phyloP scores from a whole-genome alignment of 2,113 vertebrate genomes.

The Oenanthe melanoleuca region DNA sequence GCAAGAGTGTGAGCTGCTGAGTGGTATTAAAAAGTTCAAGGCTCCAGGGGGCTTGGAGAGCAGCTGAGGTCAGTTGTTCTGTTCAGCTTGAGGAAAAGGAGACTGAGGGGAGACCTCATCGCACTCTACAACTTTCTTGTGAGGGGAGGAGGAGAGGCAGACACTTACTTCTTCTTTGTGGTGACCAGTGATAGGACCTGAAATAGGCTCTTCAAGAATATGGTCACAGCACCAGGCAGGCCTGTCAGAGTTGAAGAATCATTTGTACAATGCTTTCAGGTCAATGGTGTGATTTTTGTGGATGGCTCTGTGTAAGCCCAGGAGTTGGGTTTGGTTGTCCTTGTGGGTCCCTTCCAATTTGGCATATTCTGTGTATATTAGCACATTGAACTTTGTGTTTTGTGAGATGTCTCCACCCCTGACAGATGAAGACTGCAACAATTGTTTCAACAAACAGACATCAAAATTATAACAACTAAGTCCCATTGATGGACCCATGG shows the following conservation, averaged over 20 bases:
- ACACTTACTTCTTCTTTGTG: too few species aligned
- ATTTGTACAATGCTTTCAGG: too few species aligned
- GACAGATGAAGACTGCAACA: not conserved
- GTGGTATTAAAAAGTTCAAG: too few species aligned
- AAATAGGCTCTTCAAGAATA: too few species aligned
- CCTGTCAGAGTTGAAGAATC: too few species aligned
- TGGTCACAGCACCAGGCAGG: too few species aligned
- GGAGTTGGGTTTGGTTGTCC: not conserved
- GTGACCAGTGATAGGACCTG: too few species aligned
- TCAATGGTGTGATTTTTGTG: too few species aligned
- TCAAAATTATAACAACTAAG: not conserved
- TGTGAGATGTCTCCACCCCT: not conserved
- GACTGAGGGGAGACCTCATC: too few species aligned
- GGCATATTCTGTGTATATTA: not conserved
- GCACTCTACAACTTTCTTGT: too few species aligned
- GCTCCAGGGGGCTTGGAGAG: not conserved
- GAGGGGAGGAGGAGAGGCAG: too few species aligned
- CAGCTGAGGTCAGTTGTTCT: not conserved
- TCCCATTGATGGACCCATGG: not conserved
- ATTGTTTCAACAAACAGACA: not conserved
- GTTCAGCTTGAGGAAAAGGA: not conserved
- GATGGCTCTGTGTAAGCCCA: not conserved
- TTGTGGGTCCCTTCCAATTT: not conserved
- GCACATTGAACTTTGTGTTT: not conserved
- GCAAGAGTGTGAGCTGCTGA: too few species aligned